Evolutionary conservation across 2,797 vertebrate species (phyloP).

Genomic region (Sciurus vulgaris): DNA sequence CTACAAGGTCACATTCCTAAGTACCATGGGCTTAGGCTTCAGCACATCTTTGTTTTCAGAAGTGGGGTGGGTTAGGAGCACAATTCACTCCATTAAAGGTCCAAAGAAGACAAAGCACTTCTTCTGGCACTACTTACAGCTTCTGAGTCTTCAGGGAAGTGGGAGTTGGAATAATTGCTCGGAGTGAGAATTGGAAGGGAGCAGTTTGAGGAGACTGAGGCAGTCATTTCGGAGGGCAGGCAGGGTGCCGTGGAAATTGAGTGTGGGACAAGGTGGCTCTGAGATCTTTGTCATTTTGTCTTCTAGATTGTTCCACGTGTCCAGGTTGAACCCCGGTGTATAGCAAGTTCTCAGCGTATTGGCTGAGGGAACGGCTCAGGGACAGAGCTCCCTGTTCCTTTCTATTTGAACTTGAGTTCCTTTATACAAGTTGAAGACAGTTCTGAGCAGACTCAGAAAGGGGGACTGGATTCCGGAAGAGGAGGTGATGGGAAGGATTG

Average conservation of each 20-base stretch:
- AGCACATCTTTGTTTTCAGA: background rate
- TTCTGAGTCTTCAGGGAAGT: background rate
- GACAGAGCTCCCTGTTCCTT: background rate
- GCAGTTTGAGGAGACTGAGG: background rate
- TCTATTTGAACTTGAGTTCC: background rate
- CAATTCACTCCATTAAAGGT: background rate
- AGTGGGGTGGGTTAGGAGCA: fast-evolving
- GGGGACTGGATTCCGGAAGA: background rate
- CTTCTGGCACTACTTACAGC: background rate
- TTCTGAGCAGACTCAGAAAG: constrained; percentile 7
- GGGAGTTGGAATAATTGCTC: background rate
- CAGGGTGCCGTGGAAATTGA: background rate
- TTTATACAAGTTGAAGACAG: background rate
- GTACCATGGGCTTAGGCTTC: background rate
- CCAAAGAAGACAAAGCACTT: background rate
- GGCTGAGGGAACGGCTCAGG: background rate
- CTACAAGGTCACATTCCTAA: background rate
- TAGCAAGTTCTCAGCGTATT: background rate
- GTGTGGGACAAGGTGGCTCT: background rate
- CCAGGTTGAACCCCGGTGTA: background rate
- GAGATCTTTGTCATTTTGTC: background rate
- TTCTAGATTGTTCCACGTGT: background rate
- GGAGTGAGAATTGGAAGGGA: background rate
- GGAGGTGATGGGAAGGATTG: background rate
- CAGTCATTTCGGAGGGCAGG: background rate